A percentile compares a stretch with the other conserved stretches of the same genome.
Evolutionary conservation across 2,888 invertebrate species (phyloP).

Genomic region (Ectemnius cavifrons): DNA sequence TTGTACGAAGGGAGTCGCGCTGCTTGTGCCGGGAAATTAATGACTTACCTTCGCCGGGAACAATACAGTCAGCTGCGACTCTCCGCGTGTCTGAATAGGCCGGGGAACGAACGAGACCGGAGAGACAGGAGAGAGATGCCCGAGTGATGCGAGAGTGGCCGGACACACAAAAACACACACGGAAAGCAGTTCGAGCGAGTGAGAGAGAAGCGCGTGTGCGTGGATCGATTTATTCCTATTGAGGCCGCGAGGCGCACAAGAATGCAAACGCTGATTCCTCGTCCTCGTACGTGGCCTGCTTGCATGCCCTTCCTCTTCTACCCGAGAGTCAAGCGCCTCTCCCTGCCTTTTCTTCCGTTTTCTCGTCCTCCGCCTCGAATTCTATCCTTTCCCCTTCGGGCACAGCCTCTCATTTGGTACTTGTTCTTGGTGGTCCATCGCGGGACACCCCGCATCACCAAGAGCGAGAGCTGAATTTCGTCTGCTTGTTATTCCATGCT

Average conservation of each 20-base stretch:
- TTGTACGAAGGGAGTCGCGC: constrained; percentile 41
- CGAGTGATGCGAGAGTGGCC: constrained; percentile 56
- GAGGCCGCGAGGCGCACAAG: constrained; percentile 41
- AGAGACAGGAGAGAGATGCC: neutral
- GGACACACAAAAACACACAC: constrained; percentile 63
- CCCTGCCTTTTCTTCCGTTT: constrained; percentile 8
- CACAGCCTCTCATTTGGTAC: neutral
- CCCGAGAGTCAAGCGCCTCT: neutral
- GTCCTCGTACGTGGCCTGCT: constrained; percentile 27
- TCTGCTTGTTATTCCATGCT: constrained; percentile 17
- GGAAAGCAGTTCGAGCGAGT: neutral
- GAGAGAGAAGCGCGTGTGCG: constrained; percentile 21
- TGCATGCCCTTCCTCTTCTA: constrained; percentile 16
- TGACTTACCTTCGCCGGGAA: constrained; percentile 74
- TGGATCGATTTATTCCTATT: constrained; percentile 65
- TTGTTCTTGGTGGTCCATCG: no score
- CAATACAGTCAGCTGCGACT: constrained; percentile 69
- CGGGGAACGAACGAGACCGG: constrained; percentile 1
- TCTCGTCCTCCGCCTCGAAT: neutral
- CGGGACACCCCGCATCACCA: no score
- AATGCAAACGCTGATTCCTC: constrained; percentile 60
- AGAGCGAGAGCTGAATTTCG: constrained; percentile 12
- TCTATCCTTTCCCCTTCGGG: neutral
- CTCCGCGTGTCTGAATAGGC: constrained; percentile 46
- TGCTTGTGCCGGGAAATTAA: constrained; percentile 74